Evolutionary conservation across 37 sponge, comb jelly and placozoan species (phyloP).

Genomic region (Hormiphora californensis): DNA sequence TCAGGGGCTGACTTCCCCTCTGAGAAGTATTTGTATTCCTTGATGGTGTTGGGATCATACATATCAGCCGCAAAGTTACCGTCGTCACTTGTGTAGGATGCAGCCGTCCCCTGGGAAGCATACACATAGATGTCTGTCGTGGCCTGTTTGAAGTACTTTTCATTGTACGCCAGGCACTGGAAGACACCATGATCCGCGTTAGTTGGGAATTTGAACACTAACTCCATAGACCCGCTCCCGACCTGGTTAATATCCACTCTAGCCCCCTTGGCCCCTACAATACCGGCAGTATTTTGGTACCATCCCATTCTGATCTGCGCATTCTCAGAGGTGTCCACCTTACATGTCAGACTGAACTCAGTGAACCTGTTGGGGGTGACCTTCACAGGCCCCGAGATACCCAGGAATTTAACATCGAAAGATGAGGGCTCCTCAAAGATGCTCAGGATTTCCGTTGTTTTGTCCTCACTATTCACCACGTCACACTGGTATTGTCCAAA

Average conservation of each 20-base stretch:
- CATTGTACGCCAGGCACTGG: slow-evolving; percentile 44
- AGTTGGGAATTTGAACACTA: slow-evolving; percentile 33
- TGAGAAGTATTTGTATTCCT: slow-evolving; percentile 30
- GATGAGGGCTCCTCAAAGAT: background rate
- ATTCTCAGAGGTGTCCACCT: slow-evolving; percentile 19
- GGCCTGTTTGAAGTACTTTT: slow-evolving; percentile 16
- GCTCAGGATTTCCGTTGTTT: background rate
- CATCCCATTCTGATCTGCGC: slow-evolving; percentile 44
- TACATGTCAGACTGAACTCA: slow-evolving; percentile 16
- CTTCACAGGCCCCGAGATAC: slow-evolving; percentile 13
- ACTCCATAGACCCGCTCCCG: background rate
- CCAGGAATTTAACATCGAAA: background rate
- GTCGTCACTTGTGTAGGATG: background rate
- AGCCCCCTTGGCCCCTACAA: slow-evolving; percentile 28
- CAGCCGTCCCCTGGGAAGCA: background rate
- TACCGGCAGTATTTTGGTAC: slow-evolving; percentile 42
- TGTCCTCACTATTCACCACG: background rate
- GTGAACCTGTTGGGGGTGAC: slow-evolving; percentile 31
- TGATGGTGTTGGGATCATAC: slow-evolving; percentile 14
- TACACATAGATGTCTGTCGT: slow-evolving; percentile 38
- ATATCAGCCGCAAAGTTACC: background rate
- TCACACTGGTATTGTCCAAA: slow-evolving; percentile 38
- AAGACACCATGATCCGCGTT: slow-evolving; percentile 25
- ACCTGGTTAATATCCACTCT: background rate
- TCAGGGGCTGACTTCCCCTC: background rate